Base-by-base conservation (phyloP, 2,113 vertebrate species). In the Sander lucioperca region DNA sequence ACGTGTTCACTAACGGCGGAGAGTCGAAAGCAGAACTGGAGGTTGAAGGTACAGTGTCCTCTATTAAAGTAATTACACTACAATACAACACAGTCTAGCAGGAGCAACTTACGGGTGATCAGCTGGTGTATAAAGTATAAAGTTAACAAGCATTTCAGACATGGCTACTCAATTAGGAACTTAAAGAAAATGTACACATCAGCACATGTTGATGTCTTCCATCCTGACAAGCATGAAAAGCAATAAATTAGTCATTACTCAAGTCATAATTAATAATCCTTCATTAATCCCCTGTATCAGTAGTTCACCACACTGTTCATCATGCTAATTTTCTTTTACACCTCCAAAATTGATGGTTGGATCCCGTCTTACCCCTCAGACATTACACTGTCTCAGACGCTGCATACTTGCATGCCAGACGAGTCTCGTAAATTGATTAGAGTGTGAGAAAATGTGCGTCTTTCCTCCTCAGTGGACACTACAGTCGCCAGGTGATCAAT, bases 21-120 rank as follows among this genome's bases (percentile, higher is more conserved):
- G 95, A 97, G 88, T 97, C 97, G 0, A 96, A 97, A 83, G 97
- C 93, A 0, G 96, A 97, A 0, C 91, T 99, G 85, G 94, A 96
- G 0, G 97, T 99, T 12, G 97, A 97, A 96, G 97, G 97, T 98
- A 74, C 0, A 5, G 5, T 58, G 45, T 73, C 2, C 13, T 75
- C 33, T n/a, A 8, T 14, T 18, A 6, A 27, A 14, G 21, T 64
- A 10, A 33, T 36, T 62, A 43, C 13, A 64, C 6, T n/a, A 14
- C 36, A 21, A n/a, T 6, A 21, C 8, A 33, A 33, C 30, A 39
- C 39, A 39, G 8, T 39, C 9, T 10, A 43, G 9, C 39, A 43
- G 39, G 39, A 11, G 10, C 39, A 33, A 33, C 3, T 33, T 33
- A 33, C 33, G 6, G 33, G 33, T 33, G 33, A 33, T 33, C 33